Evolutionary conservation across 2,113 vertebrate genomes (phyloP), one percentile per base, ranked within the genome.

Genomic region (Etheostoma spectabile): DNA sequence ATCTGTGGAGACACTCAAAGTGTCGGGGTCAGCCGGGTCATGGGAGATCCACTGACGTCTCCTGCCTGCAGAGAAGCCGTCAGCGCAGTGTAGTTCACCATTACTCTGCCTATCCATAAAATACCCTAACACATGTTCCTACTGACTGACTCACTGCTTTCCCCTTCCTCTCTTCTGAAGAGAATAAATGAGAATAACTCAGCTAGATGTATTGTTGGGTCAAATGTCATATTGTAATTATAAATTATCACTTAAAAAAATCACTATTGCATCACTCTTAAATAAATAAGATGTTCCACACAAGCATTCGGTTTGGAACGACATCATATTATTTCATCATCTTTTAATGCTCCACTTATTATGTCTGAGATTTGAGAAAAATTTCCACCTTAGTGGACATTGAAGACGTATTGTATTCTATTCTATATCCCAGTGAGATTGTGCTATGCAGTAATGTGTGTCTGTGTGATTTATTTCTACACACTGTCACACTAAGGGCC

Each of bases 1-100:
- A 70, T 72, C 19, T 67, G 24, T 22, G 22, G 65, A 62, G 33
- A 12, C n/a, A 16, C 59, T 75, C 30, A 64, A 65, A 59, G 74
- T 73, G 63, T 77, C 1, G 27, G 68, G 76, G 80, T 86, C 74
- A 76, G 74, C n/a, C 6, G 16, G 66, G 67, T 63, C 68, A 66
- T 22, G 66, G 72, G 46, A 69, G 42, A 80, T 86, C 74, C 70
- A 30, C 57, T 53, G 51, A 49, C 30, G 6, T 65, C 73, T 70
- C 33, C 30, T 59, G 49, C 19, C 42, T 70, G 35, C 59, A 19
- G 35, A 46, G 35, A 56, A 67, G 57, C 60, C 24, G 75, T 51
- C 52, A 66, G 38, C 35, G 18, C 12, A 53, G 12, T 21, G 56
- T 33, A 21, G 35, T 49, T 60, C 21, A 57, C 8, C 30, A 63